Percentiles rank a stretch among this genome's conserved stretches.
Conservation (phyloP, 2,113 vertebrate species). For the Trachemys scripta region DNA sequence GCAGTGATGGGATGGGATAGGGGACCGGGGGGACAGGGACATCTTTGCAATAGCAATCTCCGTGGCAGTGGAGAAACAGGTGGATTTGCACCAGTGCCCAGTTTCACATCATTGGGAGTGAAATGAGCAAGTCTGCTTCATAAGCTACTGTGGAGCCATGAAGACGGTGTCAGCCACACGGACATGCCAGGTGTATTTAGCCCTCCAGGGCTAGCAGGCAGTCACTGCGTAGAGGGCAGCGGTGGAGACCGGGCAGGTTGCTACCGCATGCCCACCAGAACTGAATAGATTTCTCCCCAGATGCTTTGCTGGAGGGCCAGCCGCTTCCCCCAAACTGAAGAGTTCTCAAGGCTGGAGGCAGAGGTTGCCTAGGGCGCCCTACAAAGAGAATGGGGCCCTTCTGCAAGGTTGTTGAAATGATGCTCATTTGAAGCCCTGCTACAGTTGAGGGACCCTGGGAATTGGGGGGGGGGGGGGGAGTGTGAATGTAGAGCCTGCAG, state of each 20-base stretch:
- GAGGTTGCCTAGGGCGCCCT: not conserved
- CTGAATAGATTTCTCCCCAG: not conserved
- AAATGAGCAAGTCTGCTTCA: not conserved
- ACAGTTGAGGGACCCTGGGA: not conserved
- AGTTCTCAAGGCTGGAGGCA: not conserved
- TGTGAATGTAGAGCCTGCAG: not conserved
- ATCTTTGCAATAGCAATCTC: slow-evolving; percentile 15
- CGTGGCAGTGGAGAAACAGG: not conserved
- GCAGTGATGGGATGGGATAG: slow-evolving; percentile 23
- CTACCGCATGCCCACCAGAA: not conserved
- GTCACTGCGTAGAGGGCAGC: not conserved
- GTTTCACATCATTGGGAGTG: slow-evolving; percentile 15
- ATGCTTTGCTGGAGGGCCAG: not conserved
- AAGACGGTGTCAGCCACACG: not conserved
- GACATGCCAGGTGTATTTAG: not conserved
- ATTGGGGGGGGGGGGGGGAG: not conserved
- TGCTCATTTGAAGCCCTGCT: not conserved
- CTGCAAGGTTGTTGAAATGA: not conserved
- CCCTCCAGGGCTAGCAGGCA: not conserved
- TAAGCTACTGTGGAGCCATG: not conserved
- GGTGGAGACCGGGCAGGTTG: not conserved
- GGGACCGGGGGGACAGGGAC: not conserved
- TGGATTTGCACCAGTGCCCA: slow-evolving; percentile 19
- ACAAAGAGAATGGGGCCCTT: not conserved
- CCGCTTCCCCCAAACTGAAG: not conserved